These are phyloP conservation scores for Diloba caeruleocephala DNA, from an alignment of 2,888 invertebrate genomes.

Conservation along the genomic window DNA sequence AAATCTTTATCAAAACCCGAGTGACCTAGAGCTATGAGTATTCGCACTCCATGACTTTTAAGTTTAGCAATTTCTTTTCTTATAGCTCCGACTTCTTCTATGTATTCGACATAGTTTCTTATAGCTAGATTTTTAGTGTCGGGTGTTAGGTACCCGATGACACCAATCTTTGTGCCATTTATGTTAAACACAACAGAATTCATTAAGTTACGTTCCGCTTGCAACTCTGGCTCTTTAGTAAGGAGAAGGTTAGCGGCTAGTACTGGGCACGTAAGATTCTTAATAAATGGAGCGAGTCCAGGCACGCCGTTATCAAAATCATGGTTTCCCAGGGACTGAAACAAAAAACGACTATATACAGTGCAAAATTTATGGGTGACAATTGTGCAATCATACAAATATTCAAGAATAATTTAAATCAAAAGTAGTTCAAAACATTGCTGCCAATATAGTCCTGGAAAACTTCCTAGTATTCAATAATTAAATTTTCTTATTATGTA, in stretches of 20 bases:
- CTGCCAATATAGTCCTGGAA: too few species aligned
- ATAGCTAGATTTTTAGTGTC: conserved; percentile 91
- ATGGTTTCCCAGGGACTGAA: conserved; percentile 96
- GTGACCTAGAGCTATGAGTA: conserved; percentile 96
- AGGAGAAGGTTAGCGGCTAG: conserved; percentile 94
- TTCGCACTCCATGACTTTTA: conserved; percentile 91
- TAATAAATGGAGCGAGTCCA: conserved; percentile 93
- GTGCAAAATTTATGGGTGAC: neutral
- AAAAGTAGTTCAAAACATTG: neutral
- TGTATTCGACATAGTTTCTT: conserved; percentile 87
- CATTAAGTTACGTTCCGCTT: conserved; percentile 84
- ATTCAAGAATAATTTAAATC: conserved; percentile 2
- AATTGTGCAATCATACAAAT: conserved; percentile 18
- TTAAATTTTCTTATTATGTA: too few species aligned
- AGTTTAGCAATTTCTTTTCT: conserved; percentile 91
- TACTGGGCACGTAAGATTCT: conserved; percentile 92
- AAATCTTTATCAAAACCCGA: conserved; percentile 94
- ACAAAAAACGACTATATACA: conserved; percentile 58
- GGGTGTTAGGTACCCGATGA: conserved; percentile 96
- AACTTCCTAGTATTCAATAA: too few species aligned
- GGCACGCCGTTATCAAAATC: conserved; percentile 95
- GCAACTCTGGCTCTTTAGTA: conserved; percentile 89
- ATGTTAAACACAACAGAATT: conserved; percentile 91
- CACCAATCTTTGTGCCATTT: conserved; percentile 91
- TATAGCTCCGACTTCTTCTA: conserved; percentile 92